Conservation (phyloP, 1,140 invertebrate species). For the Pinna nobilis region DNA sequence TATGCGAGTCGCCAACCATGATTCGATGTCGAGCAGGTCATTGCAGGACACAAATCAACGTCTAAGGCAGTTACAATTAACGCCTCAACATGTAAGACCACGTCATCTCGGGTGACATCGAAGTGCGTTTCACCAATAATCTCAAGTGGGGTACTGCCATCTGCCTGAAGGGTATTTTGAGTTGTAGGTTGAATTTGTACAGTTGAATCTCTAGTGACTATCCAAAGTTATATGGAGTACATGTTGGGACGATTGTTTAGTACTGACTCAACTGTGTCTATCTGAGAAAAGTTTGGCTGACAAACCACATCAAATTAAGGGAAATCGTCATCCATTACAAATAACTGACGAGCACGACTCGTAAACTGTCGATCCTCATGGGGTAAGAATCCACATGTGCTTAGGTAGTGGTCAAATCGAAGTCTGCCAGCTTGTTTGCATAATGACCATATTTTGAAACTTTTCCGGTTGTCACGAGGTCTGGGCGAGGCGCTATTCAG, state of each 20-base stretch:
- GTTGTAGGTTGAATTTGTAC: slow-evolving; percentile 1
- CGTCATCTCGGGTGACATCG: slow-evolving; percentile 9
- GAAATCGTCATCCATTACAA: not conserved
- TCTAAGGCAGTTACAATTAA: slow-evolving; percentile 45
- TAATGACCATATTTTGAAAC: not conserved
- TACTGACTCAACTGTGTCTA: slow-evolving; percentile 13
- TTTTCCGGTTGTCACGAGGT: not conserved
- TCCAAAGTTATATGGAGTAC: slow-evolving; percentile 27
- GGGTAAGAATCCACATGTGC: slow-evolving; percentile 9
- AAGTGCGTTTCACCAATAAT: slow-evolving; percentile 35
- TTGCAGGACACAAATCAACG: slow-evolving; percentile 38
- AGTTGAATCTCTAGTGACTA: not conserved
- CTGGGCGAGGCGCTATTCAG: too few species aligned
- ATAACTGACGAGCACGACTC: slow-evolving; percentile 6
- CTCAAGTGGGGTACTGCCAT: slow-evolving; percentile 34
- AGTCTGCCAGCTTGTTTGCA: slow-evolving; percentile 29
- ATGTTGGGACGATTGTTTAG: slow-evolving; percentile 39
- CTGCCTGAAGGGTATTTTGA: slow-evolving; percentile 40
- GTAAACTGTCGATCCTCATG: slow-evolving; percentile 9
- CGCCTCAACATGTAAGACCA: slow-evolving; percentile 20
- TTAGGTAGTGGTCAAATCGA: slow-evolving; percentile 4
- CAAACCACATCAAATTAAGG: not conserved
- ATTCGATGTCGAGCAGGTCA: slow-evolving; percentile 7
- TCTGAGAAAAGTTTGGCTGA: not conserved
- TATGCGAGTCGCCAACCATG: slow-evolving; percentile 3